These are phyloP conservation scores for Octodon degus DNA, from an alignment of 2,113 vertebrate species.

Conservation along the genomic window DNA sequence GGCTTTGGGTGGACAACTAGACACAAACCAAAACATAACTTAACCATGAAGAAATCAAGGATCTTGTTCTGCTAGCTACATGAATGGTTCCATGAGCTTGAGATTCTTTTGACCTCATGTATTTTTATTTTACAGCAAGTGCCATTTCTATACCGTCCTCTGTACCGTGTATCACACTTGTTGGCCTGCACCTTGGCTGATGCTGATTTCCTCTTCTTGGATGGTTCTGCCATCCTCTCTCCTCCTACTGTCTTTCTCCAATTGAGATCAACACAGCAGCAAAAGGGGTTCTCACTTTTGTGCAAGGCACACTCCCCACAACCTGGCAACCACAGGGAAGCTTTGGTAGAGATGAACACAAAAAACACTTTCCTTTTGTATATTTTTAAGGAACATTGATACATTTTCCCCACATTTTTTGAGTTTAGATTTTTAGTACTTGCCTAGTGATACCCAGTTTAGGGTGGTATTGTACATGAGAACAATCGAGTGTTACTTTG, in stretches of 20 bases:
- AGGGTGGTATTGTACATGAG: neutral
- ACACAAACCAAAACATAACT: neutral
- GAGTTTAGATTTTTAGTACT: neutral
- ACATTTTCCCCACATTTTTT: neutral
- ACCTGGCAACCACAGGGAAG: neutral
- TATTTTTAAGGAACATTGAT: neutral
- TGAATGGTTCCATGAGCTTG: neutral
- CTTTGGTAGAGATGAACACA: neutral
- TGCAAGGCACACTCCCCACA: neutral
- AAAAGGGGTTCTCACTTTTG: neutral
- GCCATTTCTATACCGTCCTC: neutral
- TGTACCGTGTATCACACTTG: fast-evolving
- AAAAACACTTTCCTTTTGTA: neutral
- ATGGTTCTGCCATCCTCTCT: neutral
- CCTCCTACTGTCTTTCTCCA: neutral
- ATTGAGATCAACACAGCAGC: neutral
- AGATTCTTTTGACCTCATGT: neutral
- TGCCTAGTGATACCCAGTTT: neutral
- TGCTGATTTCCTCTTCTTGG: neutral
- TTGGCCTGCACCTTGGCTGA: neutral
- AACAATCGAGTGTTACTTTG: neutral
- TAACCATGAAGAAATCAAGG: neutral
- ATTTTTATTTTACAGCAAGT: neutral
- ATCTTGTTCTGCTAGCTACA: neutral
- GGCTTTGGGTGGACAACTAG: too few relatives aligned